These are phyloP conservation scores for Gymnocephalus cernua DNA, from an alignment of 2,113 vertebrate species.

Conservation along the genomic window DNA sequence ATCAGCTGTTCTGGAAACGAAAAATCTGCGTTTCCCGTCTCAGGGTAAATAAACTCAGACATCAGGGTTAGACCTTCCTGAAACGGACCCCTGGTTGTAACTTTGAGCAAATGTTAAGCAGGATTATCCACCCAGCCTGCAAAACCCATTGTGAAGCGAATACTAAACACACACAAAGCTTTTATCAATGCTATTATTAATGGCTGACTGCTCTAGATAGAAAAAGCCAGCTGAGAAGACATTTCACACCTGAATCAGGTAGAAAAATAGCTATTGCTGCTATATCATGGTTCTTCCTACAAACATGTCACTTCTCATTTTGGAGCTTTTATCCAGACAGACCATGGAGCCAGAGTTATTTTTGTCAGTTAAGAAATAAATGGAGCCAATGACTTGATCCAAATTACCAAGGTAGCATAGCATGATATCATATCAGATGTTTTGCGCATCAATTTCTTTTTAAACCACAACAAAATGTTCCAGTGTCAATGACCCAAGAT, in stretches of 20 bases:
- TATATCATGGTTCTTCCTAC: slow-evolving; percentile 25
- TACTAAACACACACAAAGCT: slow-evolving; percentile 52
- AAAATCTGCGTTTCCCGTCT: no score
- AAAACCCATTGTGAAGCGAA: slow-evolving; percentile 23
- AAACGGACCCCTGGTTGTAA: no score
- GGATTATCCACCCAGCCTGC: slow-evolving; percentile 25
- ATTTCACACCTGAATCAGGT: slow-evolving; percentile 67
- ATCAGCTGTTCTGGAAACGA: no score
- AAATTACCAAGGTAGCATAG: not conserved
- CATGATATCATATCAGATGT: slow-evolving; percentile 2
- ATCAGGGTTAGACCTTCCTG: no score
- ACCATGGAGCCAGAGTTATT: slow-evolving; percentile 4
- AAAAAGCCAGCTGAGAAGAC: slow-evolving; percentile 40
- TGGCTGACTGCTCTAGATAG: slow-evolving; percentile 53
- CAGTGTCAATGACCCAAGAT: not conserved
- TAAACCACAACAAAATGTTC: not conserved
- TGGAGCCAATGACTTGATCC: not conserved
- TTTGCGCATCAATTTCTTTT: not conserved
- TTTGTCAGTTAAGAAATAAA: slow-evolving; percentile 31
- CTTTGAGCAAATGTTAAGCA: slow-evolving; percentile 21
- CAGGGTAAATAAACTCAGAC: no score
- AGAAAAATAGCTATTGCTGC: slow-evolving; percentile 53
- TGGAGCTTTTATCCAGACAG: slow-evolving; percentile 27
- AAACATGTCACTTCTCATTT: slow-evolving; percentile 56
- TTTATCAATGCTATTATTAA: slow-evolving; percentile 72